Percentiles rank a stretch among this genome's conserved stretches.
These are phyloP conservation scores for Psephotus haematonotus DNA, from an alignment of 2,113 vertebrate genomes.

Conservation along the genomic window DNA sequence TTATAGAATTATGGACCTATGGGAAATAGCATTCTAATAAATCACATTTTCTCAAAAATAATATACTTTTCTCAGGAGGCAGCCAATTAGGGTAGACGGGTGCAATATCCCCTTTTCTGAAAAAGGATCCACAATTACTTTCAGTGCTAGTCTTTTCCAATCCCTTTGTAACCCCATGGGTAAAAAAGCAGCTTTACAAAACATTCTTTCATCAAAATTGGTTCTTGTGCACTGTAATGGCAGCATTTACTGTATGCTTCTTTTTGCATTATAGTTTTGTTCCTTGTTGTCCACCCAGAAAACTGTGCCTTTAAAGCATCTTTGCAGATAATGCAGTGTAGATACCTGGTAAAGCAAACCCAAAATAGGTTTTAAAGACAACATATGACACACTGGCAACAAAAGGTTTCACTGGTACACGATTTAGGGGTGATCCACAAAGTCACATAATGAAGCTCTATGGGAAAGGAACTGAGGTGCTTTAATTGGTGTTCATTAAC, in stretches of 20 bases:
- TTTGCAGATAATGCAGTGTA: not conserved
- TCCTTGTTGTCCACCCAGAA: not conserved
- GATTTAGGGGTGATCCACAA: not conserved
- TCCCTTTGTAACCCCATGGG: not conserved
- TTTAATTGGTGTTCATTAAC: slow-evolving; percentile 28
- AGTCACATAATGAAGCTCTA: not conserved
- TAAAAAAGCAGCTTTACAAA: not conserved
- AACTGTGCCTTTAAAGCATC: not conserved
- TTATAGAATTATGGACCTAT: not conserved
- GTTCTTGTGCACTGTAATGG: not conserved
- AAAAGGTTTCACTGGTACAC: not conserved
- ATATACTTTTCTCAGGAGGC: not conserved
- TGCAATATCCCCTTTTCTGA: not conserved
- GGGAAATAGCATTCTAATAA: not conserved
- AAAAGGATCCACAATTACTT: not conserved
- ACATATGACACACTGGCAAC: not conserved
- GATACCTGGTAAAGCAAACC: not conserved
- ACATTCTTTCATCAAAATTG: not conserved
- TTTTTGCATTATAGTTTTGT: not conserved
- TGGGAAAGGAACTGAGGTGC: not conserved
- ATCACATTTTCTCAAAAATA: not conserved
- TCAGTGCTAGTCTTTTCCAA: not conserved
- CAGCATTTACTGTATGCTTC: not conserved
- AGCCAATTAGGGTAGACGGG: not conserved
- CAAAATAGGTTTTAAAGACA: not conserved